phyloP scores from a whole-genome alignment of 2,113 vertebrate species.

The Puma concolor region DNA sequence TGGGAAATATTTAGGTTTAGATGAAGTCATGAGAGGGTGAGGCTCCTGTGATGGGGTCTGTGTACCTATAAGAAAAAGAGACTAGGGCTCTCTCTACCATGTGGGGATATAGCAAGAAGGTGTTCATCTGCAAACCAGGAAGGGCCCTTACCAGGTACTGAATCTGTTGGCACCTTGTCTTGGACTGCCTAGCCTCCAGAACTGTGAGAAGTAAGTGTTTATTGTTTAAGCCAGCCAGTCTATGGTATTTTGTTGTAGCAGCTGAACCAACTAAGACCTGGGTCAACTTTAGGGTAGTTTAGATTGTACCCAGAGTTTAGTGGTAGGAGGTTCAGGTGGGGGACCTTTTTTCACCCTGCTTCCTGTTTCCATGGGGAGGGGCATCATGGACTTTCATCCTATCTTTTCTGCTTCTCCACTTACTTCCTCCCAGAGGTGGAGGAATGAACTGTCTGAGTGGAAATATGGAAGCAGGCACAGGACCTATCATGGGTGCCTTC shows the following conservation, averaged over 20 bases:
- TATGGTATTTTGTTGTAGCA: neutral
- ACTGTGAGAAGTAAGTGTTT: no score
- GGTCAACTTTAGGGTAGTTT: neutral
- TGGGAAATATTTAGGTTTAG: neutral
- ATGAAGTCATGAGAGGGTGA: neutral
- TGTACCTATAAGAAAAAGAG: neutral
- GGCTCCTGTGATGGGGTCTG: neutral
- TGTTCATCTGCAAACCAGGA: neutral
- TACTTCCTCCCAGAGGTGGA: neutral
- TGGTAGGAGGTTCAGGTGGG: neutral
- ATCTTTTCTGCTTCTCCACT: neutral
- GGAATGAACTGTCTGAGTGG: neutral
- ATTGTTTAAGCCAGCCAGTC: no score
- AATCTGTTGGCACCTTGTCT: no score
- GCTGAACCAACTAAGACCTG: neutral
- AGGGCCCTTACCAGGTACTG: neutral
- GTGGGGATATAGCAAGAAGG: neutral
- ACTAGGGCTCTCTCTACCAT: neutral
- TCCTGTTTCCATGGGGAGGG: neutral
- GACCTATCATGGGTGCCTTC: no score
- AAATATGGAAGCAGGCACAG: accelerated
- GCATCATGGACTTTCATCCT: no score
- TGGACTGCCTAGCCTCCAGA: no score
- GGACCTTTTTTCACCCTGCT: no score
- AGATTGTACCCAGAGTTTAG: neutral